phyloP scores from a whole-genome alignment of 2,113 vertebrate species.

The Elephantulus edwardii region DNA sequence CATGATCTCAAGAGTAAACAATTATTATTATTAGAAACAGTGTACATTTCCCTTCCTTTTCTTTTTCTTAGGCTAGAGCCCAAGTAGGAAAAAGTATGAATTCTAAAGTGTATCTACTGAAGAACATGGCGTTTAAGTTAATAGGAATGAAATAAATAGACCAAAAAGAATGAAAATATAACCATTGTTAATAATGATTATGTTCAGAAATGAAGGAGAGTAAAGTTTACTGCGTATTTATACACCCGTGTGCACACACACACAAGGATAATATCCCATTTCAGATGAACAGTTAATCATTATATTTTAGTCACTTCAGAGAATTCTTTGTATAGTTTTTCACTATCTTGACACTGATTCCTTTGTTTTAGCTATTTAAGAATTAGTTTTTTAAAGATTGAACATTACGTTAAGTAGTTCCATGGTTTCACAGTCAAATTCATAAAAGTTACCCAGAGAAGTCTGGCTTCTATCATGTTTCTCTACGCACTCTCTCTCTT shows the following conservation, averaged over 20 bases:
- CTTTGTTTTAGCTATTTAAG: conserved; percentile 31
- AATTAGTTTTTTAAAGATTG: neutral
- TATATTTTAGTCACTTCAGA: neutral
- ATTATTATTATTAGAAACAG: neutral
- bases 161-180: too few species aligned
- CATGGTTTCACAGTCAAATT: neutral
- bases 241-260: too few species aligned
- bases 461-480: neutral
- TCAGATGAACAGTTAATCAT: neutral
- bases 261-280: neutral
- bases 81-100: neutral
- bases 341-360: neutral
- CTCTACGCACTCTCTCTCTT: neutral
- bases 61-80: neutral
- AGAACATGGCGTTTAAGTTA: too few species aligned
- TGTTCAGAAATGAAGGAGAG: too few species aligned
- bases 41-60: neutral
- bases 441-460: neutral
- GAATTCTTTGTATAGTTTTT: conserved; percentile 16
- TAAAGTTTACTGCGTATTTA: too few species aligned
- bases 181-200: too few species aligned
- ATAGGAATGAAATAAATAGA: too few species aligned
- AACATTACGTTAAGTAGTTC: neutral
- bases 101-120: too few species aligned
- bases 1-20: conserved; percentile 8